phyloP scores from a whole-genome alignment of 1,140 invertebrate species.

The Ceratina calcarata region DNA sequence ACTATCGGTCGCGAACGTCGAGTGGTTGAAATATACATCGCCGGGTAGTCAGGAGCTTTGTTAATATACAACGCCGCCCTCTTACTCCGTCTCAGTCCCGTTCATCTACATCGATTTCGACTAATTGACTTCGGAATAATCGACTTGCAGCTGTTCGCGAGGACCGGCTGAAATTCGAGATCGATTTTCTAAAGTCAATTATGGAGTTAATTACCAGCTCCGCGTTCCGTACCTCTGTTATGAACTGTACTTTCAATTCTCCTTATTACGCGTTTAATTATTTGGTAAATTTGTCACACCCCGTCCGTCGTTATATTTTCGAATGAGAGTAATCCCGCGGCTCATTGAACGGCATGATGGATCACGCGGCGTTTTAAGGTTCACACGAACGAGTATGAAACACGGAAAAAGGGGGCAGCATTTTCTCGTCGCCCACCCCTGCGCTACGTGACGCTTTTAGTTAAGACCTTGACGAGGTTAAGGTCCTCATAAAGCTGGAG shows the following conservation, averaged over 20 bases:
- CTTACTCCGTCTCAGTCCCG: background rate
- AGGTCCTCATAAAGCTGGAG: conserved; percentile 31
- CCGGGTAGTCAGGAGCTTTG: background rate
- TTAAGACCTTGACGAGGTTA: conserved; percentile 50
- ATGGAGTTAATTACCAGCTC: conserved; percentile 6
- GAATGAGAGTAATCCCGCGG: no score
- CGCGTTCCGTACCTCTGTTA: background rate
- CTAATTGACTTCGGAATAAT: conserved; percentile 19
- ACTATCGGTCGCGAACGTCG: rapidly evolving
- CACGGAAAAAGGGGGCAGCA: background rate
- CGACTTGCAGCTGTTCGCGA: background rate
- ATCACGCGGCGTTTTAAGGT: no score
- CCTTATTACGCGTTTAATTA: background rate
- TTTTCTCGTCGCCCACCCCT: background rate
- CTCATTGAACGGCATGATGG: no score
- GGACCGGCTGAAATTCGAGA: background rate
- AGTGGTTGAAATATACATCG: background rate
- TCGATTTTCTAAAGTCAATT: conserved; percentile 5
- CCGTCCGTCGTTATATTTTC: no score
- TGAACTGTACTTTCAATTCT: background rate
- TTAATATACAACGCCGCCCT: background rate
- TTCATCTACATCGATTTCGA: background rate
- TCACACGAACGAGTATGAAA: background rate
- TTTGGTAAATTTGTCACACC: no score
- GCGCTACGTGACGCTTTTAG: conserved; percentile 41